Conservation (phyloP, 64 coral and sea anemone genomes). For the Montipora foliosa region DNA sequence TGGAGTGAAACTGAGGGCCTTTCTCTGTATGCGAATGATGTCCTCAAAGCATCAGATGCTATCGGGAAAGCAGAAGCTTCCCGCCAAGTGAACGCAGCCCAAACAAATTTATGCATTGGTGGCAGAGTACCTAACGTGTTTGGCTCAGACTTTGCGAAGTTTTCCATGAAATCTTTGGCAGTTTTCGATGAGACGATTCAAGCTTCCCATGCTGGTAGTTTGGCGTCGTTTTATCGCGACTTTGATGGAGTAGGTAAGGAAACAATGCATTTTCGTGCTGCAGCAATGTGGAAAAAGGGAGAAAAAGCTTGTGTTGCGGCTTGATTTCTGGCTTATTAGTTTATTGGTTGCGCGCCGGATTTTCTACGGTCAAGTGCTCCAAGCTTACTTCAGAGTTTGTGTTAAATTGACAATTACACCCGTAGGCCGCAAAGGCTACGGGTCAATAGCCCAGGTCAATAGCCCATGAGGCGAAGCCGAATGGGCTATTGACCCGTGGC, state of each 20-base stretch:
- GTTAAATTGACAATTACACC: too few species aligned
- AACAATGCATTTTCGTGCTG: not conserved
- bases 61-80: conserved; percentile 37
- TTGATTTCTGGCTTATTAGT: too few species aligned
- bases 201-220: conserved; percentile 26
- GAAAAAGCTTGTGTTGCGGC: too few species aligned
- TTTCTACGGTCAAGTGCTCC: too few species aligned
- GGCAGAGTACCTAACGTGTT: conserved; percentile 75
- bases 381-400: too few species aligned
- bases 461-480: too few species aligned
- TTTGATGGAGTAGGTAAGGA: conserved; percentile 25
- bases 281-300: not conserved
- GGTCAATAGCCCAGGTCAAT: too few species aligned
- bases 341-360: too few species aligned
- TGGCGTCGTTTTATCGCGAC: conserved; percentile 63
- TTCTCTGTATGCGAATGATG: conserved; percentile 66
- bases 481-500: too few species aligned
- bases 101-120: conserved; percentile 84
- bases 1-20: conserved; percentile 84
- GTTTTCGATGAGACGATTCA: conserved; percentile 79
- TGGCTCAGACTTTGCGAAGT: conserved; percentile 72
- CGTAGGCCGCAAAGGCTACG: too few species aligned
- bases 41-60: conserved; percentile 38
- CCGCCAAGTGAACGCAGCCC: conserved; percentile 40
- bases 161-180: conserved; percentile 78